phyloP scores from a whole-genome alignment of 2,888 invertebrate species.

The Ennomos fuscantarius region DNA sequence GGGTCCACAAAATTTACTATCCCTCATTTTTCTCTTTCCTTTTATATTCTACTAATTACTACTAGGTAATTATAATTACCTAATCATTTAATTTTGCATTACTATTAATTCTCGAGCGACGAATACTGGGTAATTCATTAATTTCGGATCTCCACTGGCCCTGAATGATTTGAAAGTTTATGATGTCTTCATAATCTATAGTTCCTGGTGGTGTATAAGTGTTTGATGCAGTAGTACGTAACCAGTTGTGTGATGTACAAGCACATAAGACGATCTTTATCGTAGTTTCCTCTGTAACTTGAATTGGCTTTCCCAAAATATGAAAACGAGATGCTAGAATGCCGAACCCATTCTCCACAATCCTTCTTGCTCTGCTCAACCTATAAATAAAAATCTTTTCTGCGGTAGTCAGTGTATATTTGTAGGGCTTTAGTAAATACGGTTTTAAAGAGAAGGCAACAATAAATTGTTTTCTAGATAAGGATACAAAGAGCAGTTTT shows the following conservation, averaged over 20 bases:
- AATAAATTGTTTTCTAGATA: constrained; percentile 19
- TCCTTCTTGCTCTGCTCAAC: constrained; percentile 26
- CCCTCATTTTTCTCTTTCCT: too few species aligned
- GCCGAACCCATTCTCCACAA: constrained; percentile 20
- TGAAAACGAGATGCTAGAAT: constrained; percentile 25
- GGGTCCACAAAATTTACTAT: too few species aligned
- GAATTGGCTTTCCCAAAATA: constrained; percentile 32
- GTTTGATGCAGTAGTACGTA: constrained; percentile 22
- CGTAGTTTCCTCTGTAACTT: constrained; percentile 26
- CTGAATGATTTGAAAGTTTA: constrained; percentile 28
- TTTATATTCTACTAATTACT: too few species aligned
- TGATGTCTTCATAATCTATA: constrained; percentile 25
- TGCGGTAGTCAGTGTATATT: constrained; percentile 7
- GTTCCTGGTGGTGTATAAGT: constrained; percentile 23
- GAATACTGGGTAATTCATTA: constrained; percentile 29
- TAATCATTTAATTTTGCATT: too few species aligned
- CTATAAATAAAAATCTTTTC: constrained; percentile 26
- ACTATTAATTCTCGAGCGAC: constrained; percentile 26
- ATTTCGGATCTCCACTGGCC: constrained; percentile 35
- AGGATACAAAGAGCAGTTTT: constrained; percentile 20
- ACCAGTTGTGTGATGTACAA: constrained; percentile 35
- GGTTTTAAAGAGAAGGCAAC: constrained; percentile 23
- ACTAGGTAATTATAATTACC: too few species aligned
- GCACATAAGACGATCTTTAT: constrained; percentile 25
- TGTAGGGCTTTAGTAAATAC: constrained; percentile 23